Percentiles rank a stretch among this genome's conserved stretches.
These are phyloP conservation scores for Coracopsis vasa DNA, from an alignment of 2,113 vertebrate genomes.

Conservation along the genomic window DNA sequence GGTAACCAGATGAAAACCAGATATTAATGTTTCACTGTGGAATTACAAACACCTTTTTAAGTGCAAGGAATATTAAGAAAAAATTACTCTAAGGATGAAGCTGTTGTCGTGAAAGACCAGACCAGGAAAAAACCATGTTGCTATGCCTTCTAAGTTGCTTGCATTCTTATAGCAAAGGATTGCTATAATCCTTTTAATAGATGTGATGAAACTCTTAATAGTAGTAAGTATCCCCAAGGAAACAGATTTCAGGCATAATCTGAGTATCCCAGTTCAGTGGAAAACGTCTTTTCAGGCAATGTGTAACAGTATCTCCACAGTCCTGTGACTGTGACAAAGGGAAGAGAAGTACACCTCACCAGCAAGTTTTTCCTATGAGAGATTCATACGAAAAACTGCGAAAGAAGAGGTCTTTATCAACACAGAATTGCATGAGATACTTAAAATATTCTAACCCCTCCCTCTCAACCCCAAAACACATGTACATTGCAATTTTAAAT, in stretches of 20 bases:
- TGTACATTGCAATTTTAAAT: background rate
- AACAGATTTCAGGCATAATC: background rate
- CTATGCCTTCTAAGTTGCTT: background rate
- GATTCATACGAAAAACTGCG: background rate
- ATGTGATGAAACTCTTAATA: background rate
- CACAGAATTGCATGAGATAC: background rate
- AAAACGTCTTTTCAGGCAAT: background rate
- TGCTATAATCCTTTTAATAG: background rate
- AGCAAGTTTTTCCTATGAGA: background rate
- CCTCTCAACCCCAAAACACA: background rate
- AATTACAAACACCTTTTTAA: background rate
- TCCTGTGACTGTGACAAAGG: background rate
- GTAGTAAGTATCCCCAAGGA: background rate
- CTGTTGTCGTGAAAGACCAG: background rate
- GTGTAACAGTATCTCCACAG: background rate
- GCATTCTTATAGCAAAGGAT: background rate
- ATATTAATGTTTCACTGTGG: background rate
- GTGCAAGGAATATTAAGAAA: background rate
- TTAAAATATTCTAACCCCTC: background rate
- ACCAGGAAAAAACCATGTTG: background rate
- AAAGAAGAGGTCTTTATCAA: background rate
- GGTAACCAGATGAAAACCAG: background rate
- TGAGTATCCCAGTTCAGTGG: background rate
- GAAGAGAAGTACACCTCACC: background rate
- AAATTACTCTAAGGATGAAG: background rate